These are phyloP conservation scores for Anniella stebbinsi DNA, from an alignment of 2,797 vertebrate species.

Conservation along the genomic window DNA sequence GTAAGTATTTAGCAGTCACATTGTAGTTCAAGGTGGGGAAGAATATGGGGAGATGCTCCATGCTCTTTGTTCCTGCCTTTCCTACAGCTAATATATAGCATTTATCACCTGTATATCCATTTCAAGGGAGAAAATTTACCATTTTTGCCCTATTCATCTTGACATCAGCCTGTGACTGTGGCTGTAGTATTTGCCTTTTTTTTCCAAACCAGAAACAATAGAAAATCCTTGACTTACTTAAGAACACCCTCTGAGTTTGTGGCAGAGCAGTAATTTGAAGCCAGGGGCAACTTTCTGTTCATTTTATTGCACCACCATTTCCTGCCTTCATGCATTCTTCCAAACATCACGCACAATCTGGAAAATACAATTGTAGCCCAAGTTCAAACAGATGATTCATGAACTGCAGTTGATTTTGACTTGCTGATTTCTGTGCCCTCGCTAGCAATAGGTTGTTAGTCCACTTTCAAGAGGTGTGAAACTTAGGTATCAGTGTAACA, in stretches of 20 bases:
- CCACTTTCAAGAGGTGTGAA: not conserved
- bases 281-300: not conserved
- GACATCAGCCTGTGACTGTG: not conserved
- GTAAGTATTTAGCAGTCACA: slow-evolving; percentile 79
- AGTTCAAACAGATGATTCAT: slow-evolving; percentile 2
- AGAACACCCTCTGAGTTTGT: not conserved
- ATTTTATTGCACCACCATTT: slow-evolving; percentile 3
- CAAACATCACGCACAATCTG: not conserved
- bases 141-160: not conserved
- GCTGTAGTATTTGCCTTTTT: slow-evolving; percentile 3
- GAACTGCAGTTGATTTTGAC: slow-evolving; percentile 10
- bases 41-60: slow-evolving; percentile 6
- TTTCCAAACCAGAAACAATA: not conserved
- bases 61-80: not conserved
- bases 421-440: slow-evolving; percentile 19
- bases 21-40: not conserved
- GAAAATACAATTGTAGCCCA: not conserved
- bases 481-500: not conserved
- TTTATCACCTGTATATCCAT: slow-evolving; percentile 22
- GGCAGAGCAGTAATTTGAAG: slow-evolving; percentile 4
- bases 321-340: slow-evolving; percentile 4
- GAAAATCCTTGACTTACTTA: slow-evolving; percentile 1
- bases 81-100: not conserved
- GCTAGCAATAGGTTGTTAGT: not conserved
- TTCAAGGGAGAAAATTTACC: slow-evolving; percentile 9